Evolutionary conservation across 2,888 invertebrate species (phyloP).

Genomic region (Zygaena filipendulae): DNA sequence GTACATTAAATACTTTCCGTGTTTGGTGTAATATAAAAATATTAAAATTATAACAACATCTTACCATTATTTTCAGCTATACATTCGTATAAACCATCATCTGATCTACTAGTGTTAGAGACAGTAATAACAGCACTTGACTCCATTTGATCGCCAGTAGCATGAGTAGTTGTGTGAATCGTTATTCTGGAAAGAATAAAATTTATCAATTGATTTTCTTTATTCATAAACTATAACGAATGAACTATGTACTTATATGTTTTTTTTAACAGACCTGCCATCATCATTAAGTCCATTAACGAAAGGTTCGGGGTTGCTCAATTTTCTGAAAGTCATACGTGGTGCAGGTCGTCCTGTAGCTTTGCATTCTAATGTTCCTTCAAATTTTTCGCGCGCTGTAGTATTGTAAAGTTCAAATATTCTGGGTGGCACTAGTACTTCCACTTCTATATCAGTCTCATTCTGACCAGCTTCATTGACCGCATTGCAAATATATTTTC

Average conservation of each 20-base stretch:
- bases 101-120: slow-evolving; percentile 71
- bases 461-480: slow-evolving; percentile 81
- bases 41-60: slow-evolving; percentile 2
- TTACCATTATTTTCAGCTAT: slow-evolving; percentile 80
- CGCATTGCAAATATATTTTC: slow-evolving; percentile 84
- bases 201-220: background rate
- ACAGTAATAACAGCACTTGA: slow-evolving; percentile 76
- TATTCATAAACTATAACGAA: background rate
- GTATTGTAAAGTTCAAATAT: slow-evolving; percentile 82
- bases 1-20: too few relatives aligned
- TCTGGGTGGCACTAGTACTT: slow-evolving; percentile 80
- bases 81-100: slow-evolving; percentile 92
- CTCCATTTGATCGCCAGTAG: slow-evolving; percentile 57
- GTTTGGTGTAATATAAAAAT: background rate
- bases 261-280: slow-evolving; percentile 34
- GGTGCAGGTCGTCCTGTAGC: slow-evolving; percentile 86
- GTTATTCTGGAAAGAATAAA: slow-evolving; percentile 56
- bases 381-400: slow-evolving; percentile 72
- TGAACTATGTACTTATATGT: too few relatives aligned
- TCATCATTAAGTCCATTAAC: slow-evolving; percentile 73
- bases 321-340: slow-evolving; percentile 80
- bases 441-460: slow-evolving; percentile 74
- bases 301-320: slow-evolving; percentile 73
- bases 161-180: slow-evolving; percentile 64
- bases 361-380: slow-evolving; percentile 78